phyloP scores from a whole-genome alignment of 1,140 invertebrate genomes.

The Neoseiulus cucumeris region DNA sequence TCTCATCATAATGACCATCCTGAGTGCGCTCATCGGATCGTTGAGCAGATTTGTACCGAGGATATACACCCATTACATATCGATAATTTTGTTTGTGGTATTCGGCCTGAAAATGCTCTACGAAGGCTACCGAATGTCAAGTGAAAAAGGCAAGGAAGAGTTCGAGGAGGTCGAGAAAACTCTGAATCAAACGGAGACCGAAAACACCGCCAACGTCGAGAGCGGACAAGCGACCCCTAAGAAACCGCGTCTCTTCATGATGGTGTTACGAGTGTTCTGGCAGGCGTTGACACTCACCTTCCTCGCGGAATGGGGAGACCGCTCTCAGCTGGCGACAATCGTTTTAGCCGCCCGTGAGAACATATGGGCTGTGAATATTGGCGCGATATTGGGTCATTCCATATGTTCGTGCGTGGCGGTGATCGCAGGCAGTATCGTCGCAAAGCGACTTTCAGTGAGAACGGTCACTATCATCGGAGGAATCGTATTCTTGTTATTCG shows the following conservation, averaged over 20 bases:
- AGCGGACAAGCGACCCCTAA: neutral
- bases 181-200: constrained; percentile 42
- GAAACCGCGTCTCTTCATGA: constrained; percentile 22
- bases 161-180: constrained; percentile 90
- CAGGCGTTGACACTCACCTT: constrained; percentile 80
- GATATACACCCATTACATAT: constrained; percentile 82
- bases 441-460: constrained; percentile 79
- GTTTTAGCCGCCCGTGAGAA: constrained; percentile 78
- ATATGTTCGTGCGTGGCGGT: constrained; percentile 91
- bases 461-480: constrained; percentile 81
- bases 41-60: constrained; percentile 46
- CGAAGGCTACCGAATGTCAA: constrained; percentile 82
- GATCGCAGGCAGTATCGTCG: constrained; percentile 79
- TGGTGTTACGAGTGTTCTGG: constrained; percentile 27
- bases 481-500: constrained; percentile 76
- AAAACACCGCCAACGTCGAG: neutral
- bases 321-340: constrained; percentile 89
- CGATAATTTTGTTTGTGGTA: constrained; percentile 78
- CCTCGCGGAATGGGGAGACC: constrained; percentile 95
- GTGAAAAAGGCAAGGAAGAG: constrained; percentile 83
- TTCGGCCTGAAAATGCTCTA: constrained; percentile 98
- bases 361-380: constrained; percentile 74
- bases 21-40: constrained; percentile 25
- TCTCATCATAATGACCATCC: constrained; percentile 77
- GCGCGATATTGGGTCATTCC: constrained; percentile 76